A percentile compares a stretch with the other conserved stretches of the same genome.
Evolutionary conservation across 2,113 vertebrate genomes (phyloP).

Genomic region (Mirounga angustirostris): DNA sequence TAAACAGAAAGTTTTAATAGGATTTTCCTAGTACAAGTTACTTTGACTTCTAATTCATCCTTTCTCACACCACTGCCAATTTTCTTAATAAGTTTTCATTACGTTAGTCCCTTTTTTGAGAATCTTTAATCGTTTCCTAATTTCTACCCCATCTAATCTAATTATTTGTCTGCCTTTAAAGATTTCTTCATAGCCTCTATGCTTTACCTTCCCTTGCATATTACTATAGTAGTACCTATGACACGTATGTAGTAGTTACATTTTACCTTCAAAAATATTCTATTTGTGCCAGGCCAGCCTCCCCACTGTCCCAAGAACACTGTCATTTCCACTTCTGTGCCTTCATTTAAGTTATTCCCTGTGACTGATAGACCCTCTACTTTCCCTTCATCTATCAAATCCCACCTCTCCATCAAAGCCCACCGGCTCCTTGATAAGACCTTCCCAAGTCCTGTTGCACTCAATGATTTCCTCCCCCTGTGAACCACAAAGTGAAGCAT

Average conservation of each 20-base stretch:
- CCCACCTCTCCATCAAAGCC: not conserved
- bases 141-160: not conserved
- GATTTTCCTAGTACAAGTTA: not conserved
- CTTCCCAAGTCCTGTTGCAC: not conserved
- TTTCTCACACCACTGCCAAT: not conserved
- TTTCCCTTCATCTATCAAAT: not conserved
- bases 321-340: not conserved
- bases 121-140: not conserved
- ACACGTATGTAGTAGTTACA: not conserved
- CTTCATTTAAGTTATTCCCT: not conserved
- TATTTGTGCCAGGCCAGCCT: not conserved
- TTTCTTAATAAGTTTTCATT: constrained; percentile 29
- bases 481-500: not conserved
- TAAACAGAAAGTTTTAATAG: not conserved
- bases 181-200: constrained; percentile 9
- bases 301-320: not conserved
- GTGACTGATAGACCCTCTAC: not conserved
- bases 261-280: not conserved
- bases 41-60: constrained; percentile 9
- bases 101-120: not conserved
- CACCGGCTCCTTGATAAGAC: not conserved
- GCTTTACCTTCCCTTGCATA: not conserved
- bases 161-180: not conserved
- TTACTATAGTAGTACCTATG: not conserved
- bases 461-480: not conserved